These are phyloP conservation scores for Meiosimyza platycephala DNA, from an alignment of 2,888 invertebrate genomes.

Conservation along the genomic window DNA sequence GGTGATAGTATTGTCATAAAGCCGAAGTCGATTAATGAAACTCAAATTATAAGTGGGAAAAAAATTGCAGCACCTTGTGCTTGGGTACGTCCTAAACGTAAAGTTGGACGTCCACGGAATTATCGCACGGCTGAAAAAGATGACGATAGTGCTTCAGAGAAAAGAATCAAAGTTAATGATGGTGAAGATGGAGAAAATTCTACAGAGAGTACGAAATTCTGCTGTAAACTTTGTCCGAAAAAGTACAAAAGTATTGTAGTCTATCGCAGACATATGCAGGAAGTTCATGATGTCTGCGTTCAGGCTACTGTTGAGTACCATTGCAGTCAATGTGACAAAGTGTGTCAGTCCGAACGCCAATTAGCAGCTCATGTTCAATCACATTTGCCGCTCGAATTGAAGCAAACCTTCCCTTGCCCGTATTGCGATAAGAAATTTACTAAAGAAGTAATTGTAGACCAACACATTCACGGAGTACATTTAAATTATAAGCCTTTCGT, in stretches of 20 bases:
- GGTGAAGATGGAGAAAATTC: conserved; percentile 2
- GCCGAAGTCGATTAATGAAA: background rate
- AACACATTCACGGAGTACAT: conserved; percentile 59
- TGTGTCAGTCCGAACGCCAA: conserved; percentile 44
- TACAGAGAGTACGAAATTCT: conserved; percentile 28
- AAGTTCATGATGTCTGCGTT: conserved; percentile 41
- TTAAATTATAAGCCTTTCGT: conserved; percentile 65
- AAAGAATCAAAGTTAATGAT: background rate
- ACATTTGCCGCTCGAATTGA: conserved; percentile 52
- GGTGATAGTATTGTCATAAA: background rate
- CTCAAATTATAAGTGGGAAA: background rate
- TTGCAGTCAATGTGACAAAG: conserved; percentile 47
- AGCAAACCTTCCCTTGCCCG: conserved; percentile 52
- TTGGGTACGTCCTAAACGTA: conserved; percentile 1
- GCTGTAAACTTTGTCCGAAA: conserved; percentile 43
- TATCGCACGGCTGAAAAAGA: background rate
- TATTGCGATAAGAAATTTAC: conserved; percentile 52
- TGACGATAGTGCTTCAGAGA: background rate
- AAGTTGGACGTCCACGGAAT: conserved; percentile 25
- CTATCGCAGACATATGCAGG: conserved; percentile 49
- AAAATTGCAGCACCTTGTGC: background rate
- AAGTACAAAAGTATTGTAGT: conserved; percentile 47
- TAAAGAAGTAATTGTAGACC: conserved; percentile 51
- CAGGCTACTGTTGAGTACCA: conserved; percentile 44
- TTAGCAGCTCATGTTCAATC: conserved; percentile 46